Evolutionary conservation across 2,797 vertebrate species (phyloP).

Genomic region (Poecilia velifera): DNA sequence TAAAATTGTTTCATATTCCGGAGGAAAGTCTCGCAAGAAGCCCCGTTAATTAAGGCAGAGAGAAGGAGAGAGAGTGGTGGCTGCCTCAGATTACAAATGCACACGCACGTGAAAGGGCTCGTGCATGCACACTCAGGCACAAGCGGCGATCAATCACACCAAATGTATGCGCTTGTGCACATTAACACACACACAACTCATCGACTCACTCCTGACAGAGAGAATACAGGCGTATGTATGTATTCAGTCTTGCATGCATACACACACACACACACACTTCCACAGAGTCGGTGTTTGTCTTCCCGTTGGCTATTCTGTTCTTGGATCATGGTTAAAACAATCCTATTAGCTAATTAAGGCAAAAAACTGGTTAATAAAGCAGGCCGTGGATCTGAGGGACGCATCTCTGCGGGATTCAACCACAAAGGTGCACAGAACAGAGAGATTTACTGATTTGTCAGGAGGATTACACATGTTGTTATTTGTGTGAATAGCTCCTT

Average conservation of each 20-base stretch:
- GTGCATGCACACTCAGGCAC: slow-evolving; percentile 18
- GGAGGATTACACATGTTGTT: slow-evolving; percentile 65
- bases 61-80: slow-evolving; percentile 33
- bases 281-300: slow-evolving; percentile 62
- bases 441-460: slow-evolving; percentile 61
- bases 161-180: slow-evolving; percentile 27
- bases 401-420: slow-evolving; percentile 55
- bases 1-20: slow-evolving; percentile 73
- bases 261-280: slow-evolving; percentile 34
- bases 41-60: slow-evolving; percentile 62
- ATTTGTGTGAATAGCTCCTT: slow-evolving; percentile 40
- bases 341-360: slow-evolving; percentile 81
- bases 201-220: slow-evolving; percentile 17
- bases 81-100: slow-evolving; percentile 45
- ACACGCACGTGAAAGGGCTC: neutral
- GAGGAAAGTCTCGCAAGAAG: slow-evolving; percentile 69
- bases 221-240: slow-evolving; percentile 12
- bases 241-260: slow-evolving; percentile 17
- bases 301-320: slow-evolving; percentile 73
- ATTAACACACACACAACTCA: slow-evolving; percentile 24
- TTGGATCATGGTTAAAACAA: slow-evolving; percentile 80
- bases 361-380: slow-evolving; percentile 70
- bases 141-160: slow-evolving; percentile 25
- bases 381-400: slow-evolving; percentile 52
- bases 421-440: slow-evolving; percentile 63